These are phyloP conservation scores for Scrobipalpa atriplicella DNA, from an alignment of 2,888 invertebrate genomes.

Conservation along the genomic window DNA sequence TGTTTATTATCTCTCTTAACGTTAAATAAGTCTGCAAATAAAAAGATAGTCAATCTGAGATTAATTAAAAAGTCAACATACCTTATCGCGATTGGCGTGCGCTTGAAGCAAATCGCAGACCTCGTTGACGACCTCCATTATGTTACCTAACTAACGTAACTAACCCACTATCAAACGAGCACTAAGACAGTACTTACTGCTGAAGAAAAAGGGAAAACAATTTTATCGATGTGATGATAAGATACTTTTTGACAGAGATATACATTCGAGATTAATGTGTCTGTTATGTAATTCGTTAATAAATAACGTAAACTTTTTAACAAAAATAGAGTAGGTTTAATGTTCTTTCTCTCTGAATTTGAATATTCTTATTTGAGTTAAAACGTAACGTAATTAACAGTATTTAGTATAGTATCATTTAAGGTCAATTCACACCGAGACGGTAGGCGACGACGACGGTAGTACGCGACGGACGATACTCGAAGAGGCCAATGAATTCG, in stretches of 20 bases:
- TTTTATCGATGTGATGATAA: background rate
- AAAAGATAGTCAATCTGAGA: background rate
- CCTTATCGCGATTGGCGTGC: conserved; percentile 92
- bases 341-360: too few species aligned
- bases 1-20: background rate
- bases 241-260: conserved; percentile 12
- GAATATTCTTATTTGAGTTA: too few species aligned
- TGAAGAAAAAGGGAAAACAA: conserved; percentile 3
- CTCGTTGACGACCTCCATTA: conserved; percentile 69
- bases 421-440: too few species aligned
- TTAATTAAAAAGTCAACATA: conserved; percentile 48
- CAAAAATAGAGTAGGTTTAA: too few species aligned
- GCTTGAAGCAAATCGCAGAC: conserved; percentile 87
- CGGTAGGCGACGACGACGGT: too few species aligned
- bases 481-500: too few species aligned
- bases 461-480: too few species aligned
- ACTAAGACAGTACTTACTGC: background rate
- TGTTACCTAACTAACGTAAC: conserved; percentile 7
- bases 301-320: background rate
- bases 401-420: too few species aligned
- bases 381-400: too few species aligned
- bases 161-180: conserved; percentile 14
- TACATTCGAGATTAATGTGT: background rate
- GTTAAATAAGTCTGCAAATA: background rate
- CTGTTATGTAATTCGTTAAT: background rate